Conservation (phyloP, 2,888 invertebrate genomes). For the Hirtodrosophila alboralis region DNA sequence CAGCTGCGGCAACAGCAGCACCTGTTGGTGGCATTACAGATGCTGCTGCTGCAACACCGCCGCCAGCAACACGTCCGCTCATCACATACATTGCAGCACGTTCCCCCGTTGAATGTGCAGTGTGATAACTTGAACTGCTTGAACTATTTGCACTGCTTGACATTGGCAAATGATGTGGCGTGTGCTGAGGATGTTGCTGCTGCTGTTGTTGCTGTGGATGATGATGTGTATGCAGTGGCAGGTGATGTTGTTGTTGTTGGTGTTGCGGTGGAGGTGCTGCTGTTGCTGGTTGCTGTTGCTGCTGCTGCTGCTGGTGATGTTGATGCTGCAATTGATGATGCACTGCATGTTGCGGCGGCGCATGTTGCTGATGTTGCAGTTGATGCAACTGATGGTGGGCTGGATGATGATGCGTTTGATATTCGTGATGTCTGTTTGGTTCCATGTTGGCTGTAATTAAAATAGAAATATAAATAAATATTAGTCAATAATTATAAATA, state of each 20-base stretch:
- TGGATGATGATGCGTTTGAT: conserved; percentile 70
- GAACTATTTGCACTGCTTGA: conserved; percentile 12
- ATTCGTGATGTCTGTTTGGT: conserved; percentile 79
- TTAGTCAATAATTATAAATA: no score
- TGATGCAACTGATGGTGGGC: conserved; percentile 39
- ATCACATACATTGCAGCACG: conserved; percentile 43
- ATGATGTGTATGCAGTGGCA: conserved; percentile 9
- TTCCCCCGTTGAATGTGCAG: conserved; percentile 29
- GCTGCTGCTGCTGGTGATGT: conserved; percentile 24
- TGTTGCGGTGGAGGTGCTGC: conserved; percentile 10
- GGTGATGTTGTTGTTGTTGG: conserved; percentile 24
- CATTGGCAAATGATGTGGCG: conserved; percentile 21
- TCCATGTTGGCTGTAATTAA: conserved; percentile 71
- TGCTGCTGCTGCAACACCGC: conserved; percentile 31
- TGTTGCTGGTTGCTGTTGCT: conserved; percentile 28
- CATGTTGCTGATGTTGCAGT: conserved; percentile 40
- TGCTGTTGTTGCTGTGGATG: conserved; percentile 9
- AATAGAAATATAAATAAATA: not conserved
- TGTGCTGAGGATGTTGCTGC: conserved; percentile 29
- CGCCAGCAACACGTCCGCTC: conserved; percentile 20
- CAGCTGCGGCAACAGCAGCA: conserved; percentile 33
- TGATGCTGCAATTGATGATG: conserved; percentile 36
- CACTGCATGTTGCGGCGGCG: conserved; percentile 35
- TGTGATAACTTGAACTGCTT: conserved; percentile 39
- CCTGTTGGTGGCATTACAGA: conserved; percentile 48